Percentiles rank a stretch among this genome's conserved stretches.
Evolutionary conservation across 2,113 vertebrate genomes (phyloP).

Genomic region (Phodopus roborovskii): DNA sequence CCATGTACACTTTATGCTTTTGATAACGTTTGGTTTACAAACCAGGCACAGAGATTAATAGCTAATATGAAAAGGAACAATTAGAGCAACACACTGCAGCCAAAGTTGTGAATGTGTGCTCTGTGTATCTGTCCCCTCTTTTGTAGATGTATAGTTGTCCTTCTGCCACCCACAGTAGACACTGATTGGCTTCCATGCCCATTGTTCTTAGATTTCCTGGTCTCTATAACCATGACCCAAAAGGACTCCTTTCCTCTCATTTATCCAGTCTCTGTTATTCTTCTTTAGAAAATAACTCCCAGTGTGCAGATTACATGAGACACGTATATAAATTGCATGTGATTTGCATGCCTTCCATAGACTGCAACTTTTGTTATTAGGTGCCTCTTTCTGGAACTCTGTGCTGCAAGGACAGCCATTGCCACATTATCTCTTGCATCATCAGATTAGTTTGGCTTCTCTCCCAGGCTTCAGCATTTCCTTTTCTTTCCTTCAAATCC

Average conservation of each 20-base stretch:
- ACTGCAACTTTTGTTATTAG: background rate
- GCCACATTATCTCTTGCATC: background rate
- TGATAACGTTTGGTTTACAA: background rate
- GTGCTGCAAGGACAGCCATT: background rate
- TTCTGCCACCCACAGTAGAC: background rate
- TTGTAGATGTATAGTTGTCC: background rate
- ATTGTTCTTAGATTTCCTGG: background rate
- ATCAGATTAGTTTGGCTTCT: too few relatives aligned
- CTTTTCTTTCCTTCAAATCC: background rate
- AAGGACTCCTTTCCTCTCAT: background rate
- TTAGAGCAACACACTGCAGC: background rate
- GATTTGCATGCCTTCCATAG: background rate
- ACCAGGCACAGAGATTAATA: background rate
- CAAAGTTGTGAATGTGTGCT: background rate
- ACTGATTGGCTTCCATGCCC: too few relatives aligned
- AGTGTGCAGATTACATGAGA: background rate
- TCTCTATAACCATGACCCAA: background rate
- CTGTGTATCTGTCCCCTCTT: background rate
- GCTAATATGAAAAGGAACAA: background rate
- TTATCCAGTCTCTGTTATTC: background rate
- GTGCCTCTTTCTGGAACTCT: background rate
- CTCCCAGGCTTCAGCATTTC: background rate
- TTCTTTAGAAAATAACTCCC: background rate
- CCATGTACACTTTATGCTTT: background rate
- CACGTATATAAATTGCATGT: too few relatives aligned